Evolutionary conservation across 2,113 vertebrate species (phyloP), one percentile per base, ranked within the genome.

Genomic region (Ifrita kowaldi): DNA sequence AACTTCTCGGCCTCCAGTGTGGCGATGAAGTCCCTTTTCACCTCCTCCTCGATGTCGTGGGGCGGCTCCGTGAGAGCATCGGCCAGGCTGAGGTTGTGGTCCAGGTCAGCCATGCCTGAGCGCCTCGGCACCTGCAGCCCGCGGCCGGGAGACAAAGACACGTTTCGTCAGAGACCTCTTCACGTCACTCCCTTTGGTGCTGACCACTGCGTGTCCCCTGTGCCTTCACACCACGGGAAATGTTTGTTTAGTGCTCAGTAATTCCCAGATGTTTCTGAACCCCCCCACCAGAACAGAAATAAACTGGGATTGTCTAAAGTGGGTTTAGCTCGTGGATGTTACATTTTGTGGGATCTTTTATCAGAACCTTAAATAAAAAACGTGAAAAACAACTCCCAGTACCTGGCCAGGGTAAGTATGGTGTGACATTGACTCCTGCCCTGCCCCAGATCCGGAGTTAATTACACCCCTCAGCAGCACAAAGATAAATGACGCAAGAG

Each of bases 21-120:
- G 62, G 98, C 98, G 5, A 99, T 98, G 68, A 99, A 99, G 97
- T 99, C 99, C 75, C 98, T 97, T 79, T 99, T 97, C 96, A 99
- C 98, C 73, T 98, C 97, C 44, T 98, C 98, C 26, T 98, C 98
- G 6, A 98, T 96, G 37, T 97, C 93, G 9, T 97, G 98, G 28
- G 98, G 87, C 5, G 97, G 98, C 84, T 99, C 99, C 0, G 97
- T 98, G 89, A 99, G 98, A 5, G 99, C 99, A 2, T 99, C 99
- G 3, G 98, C 98, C 67, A 99, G 99, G 89, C 98, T 99, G 89
- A 99, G 97, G 52, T 42, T 95, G 91, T 96, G 93, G 3, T 97
- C 97, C 68, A 97, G 49, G 97, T 99, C 99, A 11, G 98, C 98
- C 98, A 98, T 98, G 92, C 59, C 84, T 91, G 46, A 94, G 84